Evolutionary conservation across 30 jellyfish, hydroid and myxozoan genomes (phyloP).

Genomic region (Turritopsis rubra): DNA sequence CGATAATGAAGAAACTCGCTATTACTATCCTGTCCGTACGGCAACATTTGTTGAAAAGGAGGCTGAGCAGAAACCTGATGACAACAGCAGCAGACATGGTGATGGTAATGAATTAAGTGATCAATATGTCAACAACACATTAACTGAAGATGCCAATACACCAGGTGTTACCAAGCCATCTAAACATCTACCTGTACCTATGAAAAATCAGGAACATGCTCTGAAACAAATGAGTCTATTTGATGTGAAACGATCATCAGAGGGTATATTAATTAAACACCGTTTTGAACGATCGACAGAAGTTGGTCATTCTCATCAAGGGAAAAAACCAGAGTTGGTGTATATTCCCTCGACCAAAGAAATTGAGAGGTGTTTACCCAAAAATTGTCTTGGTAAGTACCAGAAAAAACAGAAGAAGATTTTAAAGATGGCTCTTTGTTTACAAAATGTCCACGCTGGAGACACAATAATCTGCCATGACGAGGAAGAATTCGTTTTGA

Average conservation of each 20-base stretch:
- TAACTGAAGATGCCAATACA: background rate
- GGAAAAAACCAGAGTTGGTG: background rate
- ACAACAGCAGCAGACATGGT: background rate
- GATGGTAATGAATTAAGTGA: background rate
- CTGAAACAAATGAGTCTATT: background rate
- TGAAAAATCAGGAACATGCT: background rate
- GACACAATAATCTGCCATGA: background rate
- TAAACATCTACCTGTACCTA: background rate
- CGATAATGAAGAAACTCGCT: background rate
- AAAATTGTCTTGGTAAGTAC: background rate
- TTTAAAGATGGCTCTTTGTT: background rate
- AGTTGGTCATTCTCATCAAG: background rate
- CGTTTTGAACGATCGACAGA: background rate
- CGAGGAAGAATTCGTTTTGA: background rate
- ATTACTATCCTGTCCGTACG: background rate
- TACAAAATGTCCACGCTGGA: background rate
- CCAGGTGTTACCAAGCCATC: background rate
- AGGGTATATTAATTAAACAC: background rate
- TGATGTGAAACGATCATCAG: background rate
- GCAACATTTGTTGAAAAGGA: background rate
- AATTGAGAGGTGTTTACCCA: background rate
- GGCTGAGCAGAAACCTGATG: background rate
- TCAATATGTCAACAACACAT: background rate
- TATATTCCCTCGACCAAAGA: background rate
- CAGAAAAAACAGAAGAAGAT: background rate